phyloP scores from a whole-genome alignment of 2,888 invertebrate species.

The Mythimna pallens region DNA sequence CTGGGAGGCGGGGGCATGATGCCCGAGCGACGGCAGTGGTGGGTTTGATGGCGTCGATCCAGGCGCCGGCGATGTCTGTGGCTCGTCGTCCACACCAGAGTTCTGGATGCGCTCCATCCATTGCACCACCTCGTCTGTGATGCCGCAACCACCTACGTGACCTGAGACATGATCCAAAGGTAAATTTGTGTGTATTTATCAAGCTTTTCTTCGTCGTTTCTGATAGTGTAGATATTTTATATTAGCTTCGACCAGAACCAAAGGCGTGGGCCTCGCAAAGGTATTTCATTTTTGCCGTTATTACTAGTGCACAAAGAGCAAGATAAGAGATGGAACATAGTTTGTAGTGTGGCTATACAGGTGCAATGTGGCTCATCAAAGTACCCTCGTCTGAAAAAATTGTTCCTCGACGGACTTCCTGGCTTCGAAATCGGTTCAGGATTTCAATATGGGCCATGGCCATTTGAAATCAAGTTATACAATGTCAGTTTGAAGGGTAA shows the following conservation, averaged over 20 bases:
- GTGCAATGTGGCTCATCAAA: not conserved
- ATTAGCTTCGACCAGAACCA: not conserved
- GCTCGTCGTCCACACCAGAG: conserved; percentile 92
- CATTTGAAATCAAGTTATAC: not conserved
- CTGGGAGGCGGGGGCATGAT: conserved; percentile 75
- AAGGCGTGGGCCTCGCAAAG: not conserved
- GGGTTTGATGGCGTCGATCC: conserved; percentile 72
- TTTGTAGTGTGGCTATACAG: not conserved
- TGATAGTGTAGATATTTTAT: not conserved
- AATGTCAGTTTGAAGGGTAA: not conserved
- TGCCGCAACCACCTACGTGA: conserved; percentile 96
- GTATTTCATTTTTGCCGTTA: not conserved
- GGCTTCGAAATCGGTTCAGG: not conserved
- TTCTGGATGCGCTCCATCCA: conserved; percentile 98
- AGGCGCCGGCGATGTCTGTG: conserved; percentile 75
- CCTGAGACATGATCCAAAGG: conserved; percentile 86
- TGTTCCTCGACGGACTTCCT: not conserved
- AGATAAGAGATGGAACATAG: not conserved
- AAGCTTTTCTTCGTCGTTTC: not conserved
- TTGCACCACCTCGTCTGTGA: conserved; percentile 95
- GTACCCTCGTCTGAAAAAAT: not conserved
- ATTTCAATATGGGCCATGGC: conserved; percentile 1
- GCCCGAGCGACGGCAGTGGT: conserved; percentile 45
- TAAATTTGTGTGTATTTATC: not conserved
- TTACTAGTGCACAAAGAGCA: not conserved